phyloP scores from a whole-genome alignment of 2,113 vertebrate genomes.

The Antechinus flavipes region DNA sequence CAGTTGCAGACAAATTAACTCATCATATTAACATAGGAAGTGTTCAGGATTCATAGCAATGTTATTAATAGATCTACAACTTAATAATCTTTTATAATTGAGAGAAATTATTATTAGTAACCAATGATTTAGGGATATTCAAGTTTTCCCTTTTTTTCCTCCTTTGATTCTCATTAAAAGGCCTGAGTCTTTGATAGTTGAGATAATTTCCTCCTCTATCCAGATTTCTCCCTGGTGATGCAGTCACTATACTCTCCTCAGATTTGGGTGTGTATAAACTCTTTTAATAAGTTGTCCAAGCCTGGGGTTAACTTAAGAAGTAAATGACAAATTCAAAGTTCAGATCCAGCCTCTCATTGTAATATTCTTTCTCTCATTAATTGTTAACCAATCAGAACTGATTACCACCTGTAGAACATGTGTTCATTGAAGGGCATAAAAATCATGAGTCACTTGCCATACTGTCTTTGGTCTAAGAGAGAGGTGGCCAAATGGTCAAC shows the following conservation, averaged over 20 bases:
- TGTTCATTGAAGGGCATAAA: not conserved
- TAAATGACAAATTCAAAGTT: not conserved
- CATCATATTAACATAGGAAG: not conserved
- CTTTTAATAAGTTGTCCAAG: not conserved
- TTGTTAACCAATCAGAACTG: not conserved
- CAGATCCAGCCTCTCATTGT: too few relatives aligned
- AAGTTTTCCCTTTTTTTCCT: not conserved
- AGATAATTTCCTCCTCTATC: not conserved
- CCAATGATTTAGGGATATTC: not conserved
- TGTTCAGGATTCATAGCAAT: not conserved
- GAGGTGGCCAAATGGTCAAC: too few relatives aligned
- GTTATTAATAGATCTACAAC: not conserved
- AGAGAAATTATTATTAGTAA: not conserved
- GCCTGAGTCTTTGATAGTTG: not conserved
- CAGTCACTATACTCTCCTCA: not conserved
- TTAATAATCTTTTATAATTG: not conserved
- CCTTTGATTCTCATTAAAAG: not conserved
- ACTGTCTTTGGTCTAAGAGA: too few relatives aligned
- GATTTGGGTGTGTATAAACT: not conserved
- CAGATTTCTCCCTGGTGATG: not conserved
- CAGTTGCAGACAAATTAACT: not conserved
- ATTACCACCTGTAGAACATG: not conserved
- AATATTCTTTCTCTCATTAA: not conserved
- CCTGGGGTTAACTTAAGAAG: not conserved
- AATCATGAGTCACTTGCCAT: not conserved